Percentiles rank a stretch among this genome's conserved stretches.
phyloP scores from a whole-genome alignment of 2,888 invertebrate species.

The Cantharis flavilabris region DNA sequence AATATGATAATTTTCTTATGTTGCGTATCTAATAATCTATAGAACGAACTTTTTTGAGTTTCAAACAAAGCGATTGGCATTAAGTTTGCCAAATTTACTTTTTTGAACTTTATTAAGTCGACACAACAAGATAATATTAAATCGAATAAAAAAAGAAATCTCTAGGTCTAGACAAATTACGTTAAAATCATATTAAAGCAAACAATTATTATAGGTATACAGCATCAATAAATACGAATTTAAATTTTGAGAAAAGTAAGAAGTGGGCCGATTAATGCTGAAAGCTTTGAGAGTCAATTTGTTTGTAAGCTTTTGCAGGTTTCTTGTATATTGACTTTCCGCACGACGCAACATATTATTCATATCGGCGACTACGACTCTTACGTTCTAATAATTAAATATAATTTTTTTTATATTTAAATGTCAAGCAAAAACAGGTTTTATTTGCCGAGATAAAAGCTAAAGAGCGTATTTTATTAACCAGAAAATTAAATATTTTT shows the following conservation, averaged over 20 bases:
- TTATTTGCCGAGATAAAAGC: background rate
- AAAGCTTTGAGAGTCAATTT: background rate
- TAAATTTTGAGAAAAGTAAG: background rate
- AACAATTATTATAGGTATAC: background rate
- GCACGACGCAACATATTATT: background rate
- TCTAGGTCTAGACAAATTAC: background rate
- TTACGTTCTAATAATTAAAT: background rate
- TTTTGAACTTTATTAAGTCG: background rate
- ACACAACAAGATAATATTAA: background rate
- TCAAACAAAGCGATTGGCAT: background rate
- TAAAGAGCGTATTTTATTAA: background rate
- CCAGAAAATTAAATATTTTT: background rate
- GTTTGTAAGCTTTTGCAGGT: background rate
- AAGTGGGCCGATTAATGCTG: background rate
- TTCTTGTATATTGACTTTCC: background rate
- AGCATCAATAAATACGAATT: background rate
- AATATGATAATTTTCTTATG: slow-evolving; percentile 16
- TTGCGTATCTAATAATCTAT: background rate
- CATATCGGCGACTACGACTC: background rate
- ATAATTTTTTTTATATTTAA: background rate
- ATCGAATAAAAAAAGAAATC: background rate
- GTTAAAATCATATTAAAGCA: background rate
- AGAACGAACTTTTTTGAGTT: background rate
- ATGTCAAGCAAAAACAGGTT: background rate
- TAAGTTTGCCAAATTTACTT: background rate